Base-by-base conservation (phyloP, 2,888 invertebrate genomes). In the Orchesellides sinensis region DNA sequence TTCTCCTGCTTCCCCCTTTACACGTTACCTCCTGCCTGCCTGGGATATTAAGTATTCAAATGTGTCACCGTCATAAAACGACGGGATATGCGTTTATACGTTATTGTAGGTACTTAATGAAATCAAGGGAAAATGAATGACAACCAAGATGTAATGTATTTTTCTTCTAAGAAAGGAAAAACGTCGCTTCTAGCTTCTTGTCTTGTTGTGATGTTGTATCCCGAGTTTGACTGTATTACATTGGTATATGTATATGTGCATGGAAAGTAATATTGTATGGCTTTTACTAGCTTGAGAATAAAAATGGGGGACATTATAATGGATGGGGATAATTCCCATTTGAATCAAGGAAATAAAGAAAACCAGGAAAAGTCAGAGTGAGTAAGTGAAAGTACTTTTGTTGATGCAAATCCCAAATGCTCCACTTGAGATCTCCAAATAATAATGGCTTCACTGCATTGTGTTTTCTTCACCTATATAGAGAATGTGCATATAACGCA, bases 51-150 rank as follows among this genome's bases (percentile, higher is more conserved):
- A 75, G 66, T 45, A 75, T 65, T 77, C 47, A 66, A 66, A 77
- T 77, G 52, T 65, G 75, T 77, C 75, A 68, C 19, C 66, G 56
- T 66, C 66, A 77, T 66, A 77, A 77, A 77, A 59, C 75, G 59
- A 66, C 75, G 66, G 66, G 66, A 54, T 47, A 49, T 59, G 45
- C 45, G 32, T 45, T 49, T 45, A 72, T 40, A 54, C 25, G 25
- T 59, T 72, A 40, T 27, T 49, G 73, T 25, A 59, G 59, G n/a
- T 74, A n/a, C 56, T 77, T 66, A 56, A 68, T 68, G 66, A 77
- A 66, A 66, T 75, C 65, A 77, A 68, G 59, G 68, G 56, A 66
- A 68, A 77, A 77, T 68, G 75, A 77, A 77, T 77, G 75, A 77
- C 75, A 77, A 54, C 19, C 56, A 8, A 56, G 40, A 56, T 66